Evolutionary conservation across 2,797 vertebrate genomes (phyloP), one percentile per base, ranked within the genome.

Genomic region (Mormyrus proboscirostris): DNA sequence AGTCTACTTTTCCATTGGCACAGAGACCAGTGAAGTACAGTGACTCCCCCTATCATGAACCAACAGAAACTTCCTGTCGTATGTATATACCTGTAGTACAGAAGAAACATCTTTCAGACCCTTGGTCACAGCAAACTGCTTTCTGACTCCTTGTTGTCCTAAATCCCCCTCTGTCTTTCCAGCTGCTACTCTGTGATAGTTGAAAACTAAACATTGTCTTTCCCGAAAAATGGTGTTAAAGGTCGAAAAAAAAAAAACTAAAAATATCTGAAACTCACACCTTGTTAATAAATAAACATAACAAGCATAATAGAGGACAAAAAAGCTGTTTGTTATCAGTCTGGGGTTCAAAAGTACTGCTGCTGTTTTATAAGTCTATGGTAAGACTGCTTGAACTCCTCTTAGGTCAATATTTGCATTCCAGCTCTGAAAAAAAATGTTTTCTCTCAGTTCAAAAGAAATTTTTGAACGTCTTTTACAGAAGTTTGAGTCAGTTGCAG

Each of bases 331-430:
- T 53, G 49, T 53, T 87, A 44, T 57, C 25, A 87, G 16, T 16
- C 12, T 57, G n/a, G 12, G 12, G 8, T 38, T 44, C 19, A 25
- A 22, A 41, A 55, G 84, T 25, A 38, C 25, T 53, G 12, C 84
- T 86, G 49, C 25, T 16, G 51, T 86, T 85, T 84, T 51, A 51
- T 49, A 12, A 51, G 49, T 22, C 22, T 85, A 51, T 2, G 50
- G 6, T 19, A 84, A 84, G 38, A 4, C 33, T 9, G 19, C 12
- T 25, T 86, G 84, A 86, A 19, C 50, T 86, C 50, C 53, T 51
- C 79, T 83, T 59, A 55, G 29, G 76, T 89, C 88, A 89, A 83
- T 89, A 89, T 89, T 89, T 89, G 73, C 76, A 83, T 89, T 89
- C 73, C 88, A 82, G 44, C 73, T 44, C 88, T 0, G 69, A 4